Conservation (phyloP, 2,113 vertebrate species). For the Narcine bancroftii region DNA sequence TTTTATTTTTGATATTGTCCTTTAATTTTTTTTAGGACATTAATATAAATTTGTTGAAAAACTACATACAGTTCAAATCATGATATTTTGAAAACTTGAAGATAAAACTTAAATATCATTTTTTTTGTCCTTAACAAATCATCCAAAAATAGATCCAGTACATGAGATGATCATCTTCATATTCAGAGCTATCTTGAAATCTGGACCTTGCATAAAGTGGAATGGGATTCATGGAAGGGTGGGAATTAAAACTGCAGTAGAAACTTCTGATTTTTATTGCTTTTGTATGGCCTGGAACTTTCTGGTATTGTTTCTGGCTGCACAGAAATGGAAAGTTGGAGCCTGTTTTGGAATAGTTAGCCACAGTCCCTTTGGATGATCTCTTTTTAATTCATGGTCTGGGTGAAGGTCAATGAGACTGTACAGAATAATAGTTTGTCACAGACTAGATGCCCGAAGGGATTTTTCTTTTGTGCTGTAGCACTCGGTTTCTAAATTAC, state of each 20-base stretch:
- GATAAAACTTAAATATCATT: not conserved
- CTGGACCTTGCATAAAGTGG: too few species aligned
- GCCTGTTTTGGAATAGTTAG: not conserved
- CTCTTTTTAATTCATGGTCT: too few species aligned
- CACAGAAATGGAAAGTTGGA: not conserved
- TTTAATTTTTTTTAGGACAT: not conserved
- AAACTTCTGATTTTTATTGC: not conserved
- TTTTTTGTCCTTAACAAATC: not conserved
- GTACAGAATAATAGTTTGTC: too few species aligned
- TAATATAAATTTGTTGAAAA: not conserved
- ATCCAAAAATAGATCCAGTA: not conserved
- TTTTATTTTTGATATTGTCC: not conserved
- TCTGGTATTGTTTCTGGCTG: not conserved
- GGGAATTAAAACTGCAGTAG: not conserved
- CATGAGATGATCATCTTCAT: not conserved
- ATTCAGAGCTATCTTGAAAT: not conserved
- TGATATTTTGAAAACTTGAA: not conserved
- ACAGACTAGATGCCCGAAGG: too few species aligned
- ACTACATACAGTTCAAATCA: not conserved
- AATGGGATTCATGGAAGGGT: not conserved
- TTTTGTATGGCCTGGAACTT: not conserved
- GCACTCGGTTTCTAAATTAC: not conserved
- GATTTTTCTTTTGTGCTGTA: too few species aligned
- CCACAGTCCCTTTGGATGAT: not conserved
- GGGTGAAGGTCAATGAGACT: too few species aligned